Evolutionary conservation across 2,888 invertebrate genomes (phyloP), one percentile per base, ranked within the genome.

Genomic region (Lapara coniferarum): DNA sequence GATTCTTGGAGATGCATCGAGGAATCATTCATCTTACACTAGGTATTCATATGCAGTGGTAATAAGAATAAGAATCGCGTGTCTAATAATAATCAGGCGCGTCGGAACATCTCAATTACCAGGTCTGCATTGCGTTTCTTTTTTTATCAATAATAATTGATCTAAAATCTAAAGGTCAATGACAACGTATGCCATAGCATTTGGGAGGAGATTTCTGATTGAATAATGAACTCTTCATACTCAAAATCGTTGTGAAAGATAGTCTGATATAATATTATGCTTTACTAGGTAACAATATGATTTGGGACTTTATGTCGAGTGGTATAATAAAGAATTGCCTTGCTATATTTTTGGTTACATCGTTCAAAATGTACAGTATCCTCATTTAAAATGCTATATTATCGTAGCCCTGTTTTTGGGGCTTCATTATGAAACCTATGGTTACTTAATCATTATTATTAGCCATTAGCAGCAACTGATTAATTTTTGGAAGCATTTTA

Each of bases 151-250:
- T 19, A 19, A 55, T 55, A 19, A 55, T 55, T 55, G 3, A 55
- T 53, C 10, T 19, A 19, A 10, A 10, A 19, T 53, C 1, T 19
- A 19, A 19, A 10, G 82, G 83, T 85, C 82, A 86, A 76, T 85
- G 84, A 78, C 83, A 85, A 85, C 85, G 84, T 85, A 85, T 82
- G 71, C 73, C 67, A 58, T n/a, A 25, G 46, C 63, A 49, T 6
- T 19, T 63, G 16, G 19, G 16, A 49, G 13, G 49, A 46, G 16
- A 19, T 19, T 13, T 16, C 10, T 46, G 46, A 59, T 16, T 59
- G 56, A 56, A 19, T 57, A 57, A 12, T 14, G 8, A 58, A 14
- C 14, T 12, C 13, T 30, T 7, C 14, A 14, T 6, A 5, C 37
- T 14, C 12, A 58, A 56, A n/a, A 53, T 51, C 13, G 14, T 51